Evolutionary conservation across 2,888 invertebrate genomes (phyloP), one percentile per base, ranked within the genome.

Genomic region (Lydus trimaculatus): DNA sequence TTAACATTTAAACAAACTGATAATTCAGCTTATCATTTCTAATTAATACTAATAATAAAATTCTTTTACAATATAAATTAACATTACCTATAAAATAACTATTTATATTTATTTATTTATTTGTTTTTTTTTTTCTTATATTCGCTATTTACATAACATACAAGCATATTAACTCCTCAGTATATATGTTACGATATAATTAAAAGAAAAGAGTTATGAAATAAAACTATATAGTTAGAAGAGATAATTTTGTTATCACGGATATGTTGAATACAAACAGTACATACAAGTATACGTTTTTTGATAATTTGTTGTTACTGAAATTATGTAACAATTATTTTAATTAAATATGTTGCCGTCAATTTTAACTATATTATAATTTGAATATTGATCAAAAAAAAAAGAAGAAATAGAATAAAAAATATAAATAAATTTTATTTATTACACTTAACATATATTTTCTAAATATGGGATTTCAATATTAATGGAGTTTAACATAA

Each of bases 1-100:
- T 75, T 74, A 73, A 64, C 66, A 76, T 62, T 39, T 23, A 62
- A 61, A 36, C 15, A n/a, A 36, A 7, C 17, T 31, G 23, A 61
- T 17, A 31, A 61, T 39, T 43, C 23, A 56, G 25, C 6, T 62
- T 25, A 62, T 62, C 62, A 48, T 25, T 43, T 31, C 28, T 31
- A 62, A 48, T 62, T 39, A 28, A n/a, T 56, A 62, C n/a, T 62
- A 52, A 48, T 68, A 67, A 70, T 70, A 64, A 70, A 67, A 63
- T 63, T 60, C 15, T 63, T 72, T 66, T 33, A 31, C 76, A 74
- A 77, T 76, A 75, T 75, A 75, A 75, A 75, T 75, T 73, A 76
- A 76, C 75, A 70, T 73, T 72, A 73, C 66, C 69, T 72, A 56
- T 56, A 72, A 72, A 71, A 67, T 70, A 72, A 70, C 63, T 71